Conservation (phyloP, 1,140 invertebrate genomes). For the Phthorimaea operculella region DNA sequence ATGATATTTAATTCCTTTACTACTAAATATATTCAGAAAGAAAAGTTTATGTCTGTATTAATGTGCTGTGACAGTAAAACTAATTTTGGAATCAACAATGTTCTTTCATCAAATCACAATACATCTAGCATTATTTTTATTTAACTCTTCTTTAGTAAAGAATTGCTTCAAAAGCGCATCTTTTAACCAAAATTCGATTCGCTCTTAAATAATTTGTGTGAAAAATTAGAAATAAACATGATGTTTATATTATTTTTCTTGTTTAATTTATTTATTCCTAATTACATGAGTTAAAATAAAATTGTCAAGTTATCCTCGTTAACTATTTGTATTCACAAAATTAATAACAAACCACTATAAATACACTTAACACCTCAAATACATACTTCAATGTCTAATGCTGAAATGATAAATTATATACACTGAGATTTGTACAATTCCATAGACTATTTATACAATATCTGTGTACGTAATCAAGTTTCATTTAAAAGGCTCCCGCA, state of each 20-base stretch:
- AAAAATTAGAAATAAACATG: slow-evolving; percentile 20
- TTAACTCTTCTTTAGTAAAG: background rate
- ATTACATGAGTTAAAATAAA: no score
- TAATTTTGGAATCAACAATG: background rate
- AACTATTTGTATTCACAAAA: slow-evolving; percentile 2
- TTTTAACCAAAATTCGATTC: background rate
- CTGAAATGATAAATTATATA: background rate
- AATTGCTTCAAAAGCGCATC: background rate
- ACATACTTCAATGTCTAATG: slow-evolving; percentile 5
- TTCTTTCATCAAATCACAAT: background rate
- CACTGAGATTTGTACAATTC: slow-evolving; percentile 5
- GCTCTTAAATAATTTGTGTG: slow-evolving; percentile 14
- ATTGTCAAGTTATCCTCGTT: background rate
- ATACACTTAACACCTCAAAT: slow-evolving; percentile 13
- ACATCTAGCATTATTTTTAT: background rate
- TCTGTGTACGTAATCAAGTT: no score
- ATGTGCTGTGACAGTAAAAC: slow-evolving; percentile 6
- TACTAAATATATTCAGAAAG: background rate
- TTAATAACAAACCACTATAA: slow-evolving; percentile 11
- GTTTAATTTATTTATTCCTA: background rate
- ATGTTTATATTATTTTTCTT: slow-evolving; percentile 9
- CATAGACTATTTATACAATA: background rate
- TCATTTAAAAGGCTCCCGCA: no score
- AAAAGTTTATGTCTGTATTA: background rate
- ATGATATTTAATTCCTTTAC: background rate